Evolutionary conservation across 2,888 invertebrate genomes (phyloP), one percentile per base, ranked within the genome.

Genomic region (Frankliniella fusca): DNA sequence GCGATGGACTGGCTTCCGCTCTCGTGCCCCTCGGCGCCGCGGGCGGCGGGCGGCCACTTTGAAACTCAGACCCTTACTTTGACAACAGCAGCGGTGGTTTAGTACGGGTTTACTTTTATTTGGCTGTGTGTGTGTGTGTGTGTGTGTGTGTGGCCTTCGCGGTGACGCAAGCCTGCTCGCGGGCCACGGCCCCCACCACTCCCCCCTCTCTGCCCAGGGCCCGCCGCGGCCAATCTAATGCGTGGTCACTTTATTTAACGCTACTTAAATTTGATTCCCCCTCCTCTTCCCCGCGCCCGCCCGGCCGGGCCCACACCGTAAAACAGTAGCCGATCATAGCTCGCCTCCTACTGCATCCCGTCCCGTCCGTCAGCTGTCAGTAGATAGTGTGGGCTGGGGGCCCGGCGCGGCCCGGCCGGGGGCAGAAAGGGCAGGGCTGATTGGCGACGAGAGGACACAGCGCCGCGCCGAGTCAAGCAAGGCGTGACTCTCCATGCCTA

Each of bases 241-340:
- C 23, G 27, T 76, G 27, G 70, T 23, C 27, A 27, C 23, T 76
- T 76, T 76, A 76, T 76, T 76, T 76, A 76, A 76, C 70, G 70
- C 70, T 76, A n/a, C 70, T 76, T 76, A 76, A 76, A 76, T 76
- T 23, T 76, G 70, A 76, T 76, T 23, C 70, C 5, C 27, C 23
- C 70, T 10, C 23, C 27, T 27, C 70, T 10, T 1, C 8, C 23
- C 27, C 27, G 70, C 23, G 23, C n/a, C 70, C 50, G 50, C 50
- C 50, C 15, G 50, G 50, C 50, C 50, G 8, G 15, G 54, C 54
- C 54, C 54, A 7, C 54, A 18, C 54, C 54, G 61, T 7, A 18
- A 18, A 61, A n/a, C 18, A 23, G 70, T 11, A 70, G 70, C 61
- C n/a, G 61, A 61, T 61, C 65, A 23, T 23, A 3, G 54, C 18